Evolutionary conservation across 2,113 vertebrate genomes (phyloP), one percentile per base, ranked within the genome.

Genomic region (Triplophysa tibetana): DNA sequence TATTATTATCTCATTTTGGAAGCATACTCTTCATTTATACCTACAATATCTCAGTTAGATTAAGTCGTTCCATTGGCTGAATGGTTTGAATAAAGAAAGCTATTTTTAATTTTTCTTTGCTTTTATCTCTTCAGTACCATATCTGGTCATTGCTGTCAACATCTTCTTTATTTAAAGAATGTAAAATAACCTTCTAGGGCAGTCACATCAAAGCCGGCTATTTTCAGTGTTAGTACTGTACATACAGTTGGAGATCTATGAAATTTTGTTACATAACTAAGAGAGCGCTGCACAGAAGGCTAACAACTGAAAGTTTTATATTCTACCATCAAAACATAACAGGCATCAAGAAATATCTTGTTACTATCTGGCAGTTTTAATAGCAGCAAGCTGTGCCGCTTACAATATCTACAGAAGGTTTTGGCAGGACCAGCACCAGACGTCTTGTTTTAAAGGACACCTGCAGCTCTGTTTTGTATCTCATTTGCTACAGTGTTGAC

Each of bases 401-500:
- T 70, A 58, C 48, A 61, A 62, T 70, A 70, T 63, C 79, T 75
- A 23, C 52, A 76, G 21, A 23, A 21, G n/a, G 38, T 65, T 69
- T 73, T 79, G 80, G 38, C 64, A 26, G 24, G 33, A 73, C 21
- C 21, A 10, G 60, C 26, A 54, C 13, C 23, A 64, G 65, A 69
- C 19, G 21, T 58, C 19, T 58, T 58, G 54, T 11, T 78, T 77
- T 43, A 85, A 88, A 81, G 81, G 81, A 82, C 82, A 84, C 82
- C 75, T 66, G 66, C 66, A 79, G 41, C 81, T 85, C 24, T 69
- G 11, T 64, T 73, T 84, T 83, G 85, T 82, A 89, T 90, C 83
- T 82, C n/a, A 23, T 62, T 68, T 75, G 64, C 54, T 72, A 86
- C 26, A 80, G 84, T 84, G 86, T 85, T 89, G 88, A 90, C 89